Evolutionary conservation across 2,888 invertebrate genomes (phyloP), one percentile per base, ranked within the genome.

Genomic region (Pasiphila rectangulata): DNA sequence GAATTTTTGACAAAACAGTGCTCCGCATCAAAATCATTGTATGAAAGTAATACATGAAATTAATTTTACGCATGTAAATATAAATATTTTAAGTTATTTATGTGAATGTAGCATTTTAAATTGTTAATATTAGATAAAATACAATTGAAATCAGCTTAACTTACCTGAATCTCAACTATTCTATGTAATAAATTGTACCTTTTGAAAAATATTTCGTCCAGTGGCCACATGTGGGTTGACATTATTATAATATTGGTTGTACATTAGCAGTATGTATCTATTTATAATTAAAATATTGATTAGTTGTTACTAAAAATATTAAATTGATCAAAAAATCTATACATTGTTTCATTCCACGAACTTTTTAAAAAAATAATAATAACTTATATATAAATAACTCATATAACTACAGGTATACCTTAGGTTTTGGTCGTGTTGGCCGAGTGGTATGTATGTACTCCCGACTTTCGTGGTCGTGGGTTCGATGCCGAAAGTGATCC

Each of bases 261-360:
- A 84, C 75, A 80, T 84, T 82, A 80, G 75, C 77, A 72, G 75
- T 84, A 84, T 76, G 78, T 84, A 85, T 76, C 77, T 86, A 86
- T 87, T 85, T 85, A 86, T 86, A 84, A 84, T 81, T 72, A 78
- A 82, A 83, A 82, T 79, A 83, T 84, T 88, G 87, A 87, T 85
- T 88, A 88, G 85, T 85, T 86, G 88, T 88, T 88, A 88, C 83
- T 84, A 72, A 88, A 88, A 88, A 87, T 84, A 87, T 72, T 84
- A 85, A 87, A 85, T 86, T 75, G 77, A 86, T 84, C 77, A 76
- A 83, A 83, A 67, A 72, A 51, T 36, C 49, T 46, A 42, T 15
- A 9, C 38, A 59, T 68, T 60, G 61, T 68, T 67, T 64, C 25
- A 41, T 54, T 59, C 29, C n/a, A 16, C 2, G 7, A 20, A 12